Evolutionary conservation across 2,113 vertebrate genomes (phyloP), one percentile per base, ranked within the genome.

Genomic region (Dipodomys merriami): DNA sequence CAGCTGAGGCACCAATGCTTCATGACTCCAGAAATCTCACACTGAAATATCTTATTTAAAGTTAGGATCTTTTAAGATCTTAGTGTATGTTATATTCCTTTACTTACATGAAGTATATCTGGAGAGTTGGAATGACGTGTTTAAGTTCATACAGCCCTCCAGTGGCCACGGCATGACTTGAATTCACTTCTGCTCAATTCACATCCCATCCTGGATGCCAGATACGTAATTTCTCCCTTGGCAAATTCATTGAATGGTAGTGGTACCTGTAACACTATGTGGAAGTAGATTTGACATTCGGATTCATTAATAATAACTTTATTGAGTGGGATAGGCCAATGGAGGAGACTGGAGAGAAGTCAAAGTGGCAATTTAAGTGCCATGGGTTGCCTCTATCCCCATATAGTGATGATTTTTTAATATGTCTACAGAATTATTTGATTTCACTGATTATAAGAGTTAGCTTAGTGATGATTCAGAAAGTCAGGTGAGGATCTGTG

Each of bases 11-110:
- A 22, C 19, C 49, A 87, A 62, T 60, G 74, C 18, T 6, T 85
- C 30, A n/a, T 89, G 20, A 79, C n/a, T 91, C 68, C 29, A 76
- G 33, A 93, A 81, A 82, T 93, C 74, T 88, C 29, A 6, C 46
- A 74, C 20, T 85, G 30, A 5, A 30, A 4, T 9, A 60, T 73
- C 49, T 86, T 93, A 44, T 82, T 65, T 79, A 57, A 62, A 74
- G 1, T 79, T 91, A 39, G 5, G 80, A 81, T 93, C 39, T 76
- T 71, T 83, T 29, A 44, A 88, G 71, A 49, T 85, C 20, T 44
- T 33, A 29, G 7, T 92, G 13, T 6, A 1, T 74, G 7, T 49
- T 85, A 3, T 6, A 19, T 49, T 49, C 49, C 49, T 49, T 49
- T 67, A 53, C 33, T 25, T 19, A 20, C 27, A 78, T 9, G 49